Conservation (phyloP, 1,140 invertebrate species). For the Pseudomyrmex cubaensis region DNA sequence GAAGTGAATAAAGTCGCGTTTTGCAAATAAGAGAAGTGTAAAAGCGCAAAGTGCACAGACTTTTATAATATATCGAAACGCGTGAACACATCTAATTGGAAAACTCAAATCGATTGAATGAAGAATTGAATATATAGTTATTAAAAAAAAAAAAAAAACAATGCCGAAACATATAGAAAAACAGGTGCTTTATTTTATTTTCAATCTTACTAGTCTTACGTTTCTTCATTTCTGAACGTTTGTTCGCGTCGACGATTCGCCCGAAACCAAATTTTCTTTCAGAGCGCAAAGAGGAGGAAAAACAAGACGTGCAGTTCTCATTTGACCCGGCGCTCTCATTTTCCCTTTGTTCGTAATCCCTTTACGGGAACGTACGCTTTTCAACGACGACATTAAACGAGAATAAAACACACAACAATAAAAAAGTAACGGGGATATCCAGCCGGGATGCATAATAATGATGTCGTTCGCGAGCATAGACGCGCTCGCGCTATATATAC, state of each 20-base stretch:
- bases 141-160: too few species aligned
- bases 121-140: too few species aligned
- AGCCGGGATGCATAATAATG: slow-evolving; percentile 43
- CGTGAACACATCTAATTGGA: too few species aligned
- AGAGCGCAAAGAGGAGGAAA: slow-evolving; percentile 19
- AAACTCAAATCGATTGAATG: too few species aligned
- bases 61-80: too few species aligned
- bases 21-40: too few species aligned
- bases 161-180: neutral
- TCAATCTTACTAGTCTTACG: neutral
- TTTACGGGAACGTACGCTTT: slow-evolving; percentile 46
- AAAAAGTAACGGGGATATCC: slow-evolving; percentile 8
- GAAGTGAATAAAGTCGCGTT: too few species aligned
- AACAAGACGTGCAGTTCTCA: slow-evolving; percentile 47
- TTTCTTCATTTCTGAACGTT: slow-evolving; percentile 18
- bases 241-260: slow-evolving; percentile 26
- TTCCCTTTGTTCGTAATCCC: slow-evolving; percentile 54
- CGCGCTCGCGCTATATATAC: neutral
- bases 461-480: slow-evolving; percentile 20
- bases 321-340: slow-evolving; percentile 55
- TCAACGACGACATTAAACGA: slow-evolving; percentile 49
- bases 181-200: slow-evolving; percentile 24
- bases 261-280: slow-evolving; percentile 51
- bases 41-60: too few species aligned
- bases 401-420: slow-evolving; percentile 31